Percentiles rank a stretch among this genome's conserved stretches.
Conservation (phyloP, 2,113 vertebrate species). For the Cygnus buccinator region DNA sequence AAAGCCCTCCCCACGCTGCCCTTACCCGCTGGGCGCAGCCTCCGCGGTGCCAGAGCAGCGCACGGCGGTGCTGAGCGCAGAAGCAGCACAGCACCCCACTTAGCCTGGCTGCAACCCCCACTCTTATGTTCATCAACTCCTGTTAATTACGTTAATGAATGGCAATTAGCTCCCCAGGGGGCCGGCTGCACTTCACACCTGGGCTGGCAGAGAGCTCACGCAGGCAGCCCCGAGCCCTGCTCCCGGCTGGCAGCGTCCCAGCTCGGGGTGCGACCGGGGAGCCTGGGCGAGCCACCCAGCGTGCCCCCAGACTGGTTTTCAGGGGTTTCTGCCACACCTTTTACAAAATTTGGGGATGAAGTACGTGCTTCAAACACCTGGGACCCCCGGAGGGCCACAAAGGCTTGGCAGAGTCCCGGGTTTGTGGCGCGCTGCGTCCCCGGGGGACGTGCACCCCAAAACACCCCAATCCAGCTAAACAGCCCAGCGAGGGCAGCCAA, state of each 20-base stretch:
- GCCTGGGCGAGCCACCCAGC: accelerated
- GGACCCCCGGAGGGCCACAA: not conserved
- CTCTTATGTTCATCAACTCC: not conserved
- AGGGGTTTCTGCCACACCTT: accelerated
- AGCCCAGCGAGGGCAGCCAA: not conserved
- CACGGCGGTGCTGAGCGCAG: accelerated
- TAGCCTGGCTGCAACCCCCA: not conserved
- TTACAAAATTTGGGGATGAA: not conserved
- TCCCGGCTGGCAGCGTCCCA: accelerated
- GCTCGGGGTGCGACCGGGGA: not conserved
- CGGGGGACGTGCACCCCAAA: accelerated
- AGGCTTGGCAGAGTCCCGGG: accelerated
- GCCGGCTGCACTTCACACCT: not conserved
- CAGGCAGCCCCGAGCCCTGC: not conserved
- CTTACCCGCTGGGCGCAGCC: accelerated
- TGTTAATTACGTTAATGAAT: not conserved
- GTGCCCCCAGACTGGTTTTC: not conserved
- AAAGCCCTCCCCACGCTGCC: accelerated
- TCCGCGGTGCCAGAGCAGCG: accelerated
- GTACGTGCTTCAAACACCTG: not conserved
- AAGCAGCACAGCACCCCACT: accelerated
- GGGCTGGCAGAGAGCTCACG: not conserved
- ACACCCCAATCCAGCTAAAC: not conserved
- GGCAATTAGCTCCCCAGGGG: not conserved
- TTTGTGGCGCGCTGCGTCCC: not conserved